Conservation (phyloP, 2,113 vertebrate genomes). For the Amazona guildingii region DNA sequence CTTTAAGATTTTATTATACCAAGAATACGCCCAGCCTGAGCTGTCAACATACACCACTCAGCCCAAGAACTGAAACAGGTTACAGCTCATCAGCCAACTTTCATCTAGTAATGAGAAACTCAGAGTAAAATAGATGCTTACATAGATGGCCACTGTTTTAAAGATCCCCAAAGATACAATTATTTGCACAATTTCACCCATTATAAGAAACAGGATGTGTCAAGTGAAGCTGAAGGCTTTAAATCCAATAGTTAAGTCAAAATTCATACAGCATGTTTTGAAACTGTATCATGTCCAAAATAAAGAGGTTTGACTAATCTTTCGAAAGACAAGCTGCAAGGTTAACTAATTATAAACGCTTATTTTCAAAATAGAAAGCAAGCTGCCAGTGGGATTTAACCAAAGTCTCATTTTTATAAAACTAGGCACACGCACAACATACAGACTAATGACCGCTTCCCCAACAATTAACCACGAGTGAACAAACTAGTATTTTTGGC, state of each 20-base stretch:
- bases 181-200: background rate
- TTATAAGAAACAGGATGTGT: background rate
- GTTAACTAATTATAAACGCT: background rate
- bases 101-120: background rate
- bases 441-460: background rate
- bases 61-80: background rate
- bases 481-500: conserved; percentile 10
- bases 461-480: background rate
- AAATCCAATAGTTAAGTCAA: background rate
- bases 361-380: background rate
- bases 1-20: background rate
- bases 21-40: background rate
- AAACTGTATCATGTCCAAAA: background rate
- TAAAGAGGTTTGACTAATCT: background rate
- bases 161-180: background rate
- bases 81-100: background rate
- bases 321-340: background rate
- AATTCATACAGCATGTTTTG: background rate
- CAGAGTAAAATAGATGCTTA: background rate
- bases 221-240: background rate
- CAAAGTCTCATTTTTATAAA: background rate
- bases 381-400: background rate
- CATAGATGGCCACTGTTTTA: background rate
- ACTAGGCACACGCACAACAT: background rate
- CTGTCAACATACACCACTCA: background rate